A percentile compares a stretch with the other conserved stretches of the same genome.
Conservation (phyloP, 1,140 invertebrate genomes). For the Lepidostoma basale region DNA sequence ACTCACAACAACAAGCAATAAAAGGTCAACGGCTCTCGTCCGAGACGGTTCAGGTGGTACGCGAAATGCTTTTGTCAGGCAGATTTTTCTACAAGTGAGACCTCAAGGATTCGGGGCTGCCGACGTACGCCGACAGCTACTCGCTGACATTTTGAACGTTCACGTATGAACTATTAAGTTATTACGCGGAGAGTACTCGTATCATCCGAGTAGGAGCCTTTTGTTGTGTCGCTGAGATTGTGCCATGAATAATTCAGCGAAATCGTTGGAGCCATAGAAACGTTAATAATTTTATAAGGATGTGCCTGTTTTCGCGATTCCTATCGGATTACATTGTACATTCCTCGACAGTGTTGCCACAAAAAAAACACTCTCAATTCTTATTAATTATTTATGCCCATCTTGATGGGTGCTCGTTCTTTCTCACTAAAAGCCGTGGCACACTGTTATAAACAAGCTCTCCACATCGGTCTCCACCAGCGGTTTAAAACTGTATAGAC, state of each 20-base stretch:
- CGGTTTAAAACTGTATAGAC: too few relatives aligned
- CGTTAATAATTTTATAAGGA: conserved; percentile 11
- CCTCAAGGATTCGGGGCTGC: too few relatives aligned
- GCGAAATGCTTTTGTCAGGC: neutral
- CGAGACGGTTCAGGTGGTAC: neutral
- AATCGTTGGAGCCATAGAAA: conserved; percentile 16
- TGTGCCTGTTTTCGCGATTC: conserved; percentile 1
- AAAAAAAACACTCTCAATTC: too few relatives aligned
- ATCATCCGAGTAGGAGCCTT: neutral
- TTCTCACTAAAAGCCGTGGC: too few relatives aligned
- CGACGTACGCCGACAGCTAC: too few relatives aligned
- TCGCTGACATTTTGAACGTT: neutral
- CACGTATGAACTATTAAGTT: conserved; percentile 4
- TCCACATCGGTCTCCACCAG: too few relatives aligned
- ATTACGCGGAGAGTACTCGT: too few relatives aligned
- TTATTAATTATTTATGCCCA: too few relatives aligned
- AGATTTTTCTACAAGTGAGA: neutral
- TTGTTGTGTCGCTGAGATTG: neutral
- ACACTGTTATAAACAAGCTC: too few relatives aligned
- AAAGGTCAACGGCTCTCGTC: neutral
- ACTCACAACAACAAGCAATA: neutral
- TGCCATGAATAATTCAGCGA: conserved; percentile 13
- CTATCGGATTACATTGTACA: conserved; percentile 16
- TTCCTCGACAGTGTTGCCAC: conserved; percentile 4
- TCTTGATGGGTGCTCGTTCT: too few relatives aligned